A percentile compares a stretch with the other conserved stretches of the same genome.
Conservation (phyloP, 2,113 vertebrate species). For the Formicarius rufipectus region DNA sequence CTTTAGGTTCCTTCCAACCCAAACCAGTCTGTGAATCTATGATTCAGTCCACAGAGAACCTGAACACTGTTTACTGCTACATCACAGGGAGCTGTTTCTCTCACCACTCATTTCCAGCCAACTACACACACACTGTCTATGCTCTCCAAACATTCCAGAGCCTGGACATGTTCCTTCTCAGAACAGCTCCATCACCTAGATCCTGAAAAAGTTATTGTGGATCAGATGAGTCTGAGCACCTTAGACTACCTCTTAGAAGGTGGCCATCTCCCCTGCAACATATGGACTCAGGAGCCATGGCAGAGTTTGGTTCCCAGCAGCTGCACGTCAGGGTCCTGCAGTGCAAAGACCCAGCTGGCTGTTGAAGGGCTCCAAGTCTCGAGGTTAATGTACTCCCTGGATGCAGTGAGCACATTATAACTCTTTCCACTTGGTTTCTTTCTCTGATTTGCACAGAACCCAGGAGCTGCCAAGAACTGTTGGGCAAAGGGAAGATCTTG, state of each 20-base stretch:
- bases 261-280: not conserved
- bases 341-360: not conserved
- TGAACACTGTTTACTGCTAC: not conserved
- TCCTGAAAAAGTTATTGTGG: not conserved
- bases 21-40: not conserved
- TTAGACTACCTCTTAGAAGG: not conserved
- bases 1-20: not conserved
- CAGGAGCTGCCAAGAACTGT: slow-evolving; percentile 8
- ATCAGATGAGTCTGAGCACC: not conserved
- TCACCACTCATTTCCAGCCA: not conserved
- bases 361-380: not conserved
- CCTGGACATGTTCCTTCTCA: not conserved
- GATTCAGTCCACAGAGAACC: not conserved
- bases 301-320: not conserved
- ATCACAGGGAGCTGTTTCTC: not conserved
- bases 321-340: not conserved
- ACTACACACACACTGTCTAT: not conserved
- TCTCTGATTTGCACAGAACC: not conserved
- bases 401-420: not conserved
- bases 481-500: slow-evolving; percentile 16
- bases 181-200: not conserved
- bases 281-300: not conserved
- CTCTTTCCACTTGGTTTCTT: not conserved
- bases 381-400: not conserved
- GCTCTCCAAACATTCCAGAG: not conserved